Percentiles rank a stretch among this genome's conserved stretches.
phyloP scores from a whole-genome alignment of 1,140 invertebrate species.

The Drosophila carrolli region DNA sequence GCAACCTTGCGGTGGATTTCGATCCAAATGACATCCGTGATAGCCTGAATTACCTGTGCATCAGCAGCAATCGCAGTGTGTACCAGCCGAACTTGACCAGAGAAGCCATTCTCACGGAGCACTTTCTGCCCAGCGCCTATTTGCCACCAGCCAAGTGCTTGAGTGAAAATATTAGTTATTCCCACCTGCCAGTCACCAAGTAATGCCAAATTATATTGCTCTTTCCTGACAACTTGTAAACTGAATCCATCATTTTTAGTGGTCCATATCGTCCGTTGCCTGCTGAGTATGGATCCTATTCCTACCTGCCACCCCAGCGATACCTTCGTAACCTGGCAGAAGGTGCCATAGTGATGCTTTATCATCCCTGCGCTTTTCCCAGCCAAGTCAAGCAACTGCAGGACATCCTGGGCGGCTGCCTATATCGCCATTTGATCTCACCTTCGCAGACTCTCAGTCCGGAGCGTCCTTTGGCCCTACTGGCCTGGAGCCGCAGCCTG shows the following conservation, averaged over 20 bases:
- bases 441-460: conserved; percentile 88
- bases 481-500: conserved; percentile 91
- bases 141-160: conserved; percentile 89
- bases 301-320: conserved; percentile 91
- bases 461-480: conserved; percentile 90
- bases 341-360: conserved; percentile 93
- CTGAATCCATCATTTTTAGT: conserved; percentile 85
- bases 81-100: conserved; percentile 85
- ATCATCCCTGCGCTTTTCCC: conserved; percentile 93
- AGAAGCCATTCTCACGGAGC: conserved; percentile 86
- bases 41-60: conserved; percentile 87
- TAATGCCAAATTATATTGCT: conserved; percentile 58
- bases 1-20: conserved; percentile 90
- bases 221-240: not conserved
- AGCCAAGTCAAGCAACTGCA: conserved; percentile 88
- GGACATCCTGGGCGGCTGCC: conserved; percentile 88
- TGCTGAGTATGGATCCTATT: conserved; percentile 93
- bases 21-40: conserved; percentile 87
- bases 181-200: conserved; percentile 88
- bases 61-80: conserved; percentile 79
- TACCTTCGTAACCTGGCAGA: conserved; percentile 95
- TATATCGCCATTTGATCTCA: conserved; percentile 93
- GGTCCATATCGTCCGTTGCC: conserved; percentile 92
- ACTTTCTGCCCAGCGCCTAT: conserved; percentile 87
- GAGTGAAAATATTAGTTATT: conserved; percentile 88